Percentiles rank a stretch among this genome's conserved stretches.
Evolutionary conservation across 2,888 invertebrate genomes (phyloP).

Genomic region (Euplexia lucipara): DNA sequence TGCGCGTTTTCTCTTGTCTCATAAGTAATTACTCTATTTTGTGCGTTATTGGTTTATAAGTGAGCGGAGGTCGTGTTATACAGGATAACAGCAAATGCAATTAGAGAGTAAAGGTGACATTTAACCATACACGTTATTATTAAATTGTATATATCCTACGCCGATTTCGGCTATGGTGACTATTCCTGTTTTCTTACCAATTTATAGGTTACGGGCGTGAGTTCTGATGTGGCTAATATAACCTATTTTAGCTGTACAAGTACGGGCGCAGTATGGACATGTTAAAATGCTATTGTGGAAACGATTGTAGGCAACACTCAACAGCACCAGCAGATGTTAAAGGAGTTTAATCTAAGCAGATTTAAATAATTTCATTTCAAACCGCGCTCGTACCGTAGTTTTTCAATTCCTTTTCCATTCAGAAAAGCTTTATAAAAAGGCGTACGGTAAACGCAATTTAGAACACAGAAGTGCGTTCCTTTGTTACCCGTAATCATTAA

Average conservation of each 20-base stretch:
- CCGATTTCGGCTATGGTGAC: no score
- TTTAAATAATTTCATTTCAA: conserved; percentile 23
- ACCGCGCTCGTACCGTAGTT: not conserved
- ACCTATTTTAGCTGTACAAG: no score
- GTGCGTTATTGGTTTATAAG: conserved; percentile 42
- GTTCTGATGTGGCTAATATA: no score
- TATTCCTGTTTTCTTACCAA: no score
- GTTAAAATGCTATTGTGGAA: no score
- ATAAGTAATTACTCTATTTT: conserved; percentile 18
- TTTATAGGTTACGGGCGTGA: conserved; percentile 4
- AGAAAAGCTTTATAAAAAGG: conserved; percentile 22
- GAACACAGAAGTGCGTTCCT: conserved; percentile 22
- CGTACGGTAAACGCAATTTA: conserved; percentile 22
- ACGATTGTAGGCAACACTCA: conserved; percentile 8
- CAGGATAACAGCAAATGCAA: conserved; percentile 21
- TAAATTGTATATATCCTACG: no score
- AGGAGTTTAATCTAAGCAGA: conserved; percentile 6
- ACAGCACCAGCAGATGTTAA: conserved; percentile 6
- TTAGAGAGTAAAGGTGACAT: conserved; percentile 15
- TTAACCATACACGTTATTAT: conserved; percentile 14
- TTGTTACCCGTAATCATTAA: conserved; percentile 52
- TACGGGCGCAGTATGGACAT: no score
- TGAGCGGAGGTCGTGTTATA: conserved; percentile 17
- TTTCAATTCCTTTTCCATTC: conserved; percentile 5
- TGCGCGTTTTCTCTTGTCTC: not conserved